Conservation (phyloP, 92 coral and sea anemone species). For the Isaurus tuberculatus region DNA sequence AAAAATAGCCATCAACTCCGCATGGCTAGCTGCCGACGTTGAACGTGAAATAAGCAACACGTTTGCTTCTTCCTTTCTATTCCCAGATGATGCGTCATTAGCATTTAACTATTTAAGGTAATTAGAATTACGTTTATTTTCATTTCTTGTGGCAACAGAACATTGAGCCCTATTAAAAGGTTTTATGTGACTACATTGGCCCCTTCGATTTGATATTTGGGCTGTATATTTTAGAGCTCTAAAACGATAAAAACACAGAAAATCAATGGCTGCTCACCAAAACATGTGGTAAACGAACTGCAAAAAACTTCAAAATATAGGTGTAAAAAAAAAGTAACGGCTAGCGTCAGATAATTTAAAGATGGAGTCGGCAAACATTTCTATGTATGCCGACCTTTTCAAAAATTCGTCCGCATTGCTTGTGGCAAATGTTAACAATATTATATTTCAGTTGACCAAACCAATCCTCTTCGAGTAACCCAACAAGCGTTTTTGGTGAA, state of each 20-base stretch:
- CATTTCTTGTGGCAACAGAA: background rate
- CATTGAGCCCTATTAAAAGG: background rate
- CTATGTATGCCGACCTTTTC: background rate
- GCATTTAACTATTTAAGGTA: slow-evolving; percentile 50
- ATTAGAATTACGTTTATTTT: background rate
- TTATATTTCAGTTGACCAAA: background rate
- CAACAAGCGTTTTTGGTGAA: background rate
- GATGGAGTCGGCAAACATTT: background rate
- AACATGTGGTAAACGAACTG: background rate
- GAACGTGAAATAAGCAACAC: slow-evolving; percentile 35
- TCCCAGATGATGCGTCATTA: slow-evolving; percentile 28
- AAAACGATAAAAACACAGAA: background rate
- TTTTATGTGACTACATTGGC: background rate
- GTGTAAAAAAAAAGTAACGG: background rate
- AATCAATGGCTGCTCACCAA: background rate
- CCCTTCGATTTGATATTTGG: background rate
- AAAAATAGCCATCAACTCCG: slow-evolving; percentile 52
- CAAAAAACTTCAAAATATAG: background rate
- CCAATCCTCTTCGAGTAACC: background rate
- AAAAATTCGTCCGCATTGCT: background rate
- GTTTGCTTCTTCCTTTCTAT: slow-evolving; percentile 46
- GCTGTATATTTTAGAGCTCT: background rate
- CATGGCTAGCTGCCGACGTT: slow-evolving; percentile 35
- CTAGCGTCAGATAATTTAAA: background rate
- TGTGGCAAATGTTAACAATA: background rate